Evolutionary conservation across 2,888 invertebrate genomes (phyloP), one percentile per base, ranked within the genome.

Genomic region (Ichneumon xanthorius): DNA sequence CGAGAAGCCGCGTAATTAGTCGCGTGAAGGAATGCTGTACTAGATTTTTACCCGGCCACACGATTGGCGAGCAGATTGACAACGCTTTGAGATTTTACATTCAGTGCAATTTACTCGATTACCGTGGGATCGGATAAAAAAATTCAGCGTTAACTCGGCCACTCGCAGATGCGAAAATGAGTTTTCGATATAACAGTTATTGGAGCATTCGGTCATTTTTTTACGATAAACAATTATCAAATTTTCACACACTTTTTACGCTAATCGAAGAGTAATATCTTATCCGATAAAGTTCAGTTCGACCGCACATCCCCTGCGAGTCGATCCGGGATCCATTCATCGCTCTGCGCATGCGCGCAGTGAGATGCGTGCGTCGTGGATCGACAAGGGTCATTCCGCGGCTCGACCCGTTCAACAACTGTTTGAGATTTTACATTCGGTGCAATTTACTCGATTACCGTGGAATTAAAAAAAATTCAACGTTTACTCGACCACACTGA

Each of bases 131-230:
- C 22, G 9, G 16, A 16, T 2, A 55, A 22, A 22, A 53, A 65
- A 33, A 22, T 45, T 50, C n/a, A 55, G 26, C 30, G 22, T 9
- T 33, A 40, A 58, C 19, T 30, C n/a, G 58, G 16, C 67, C 26
- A 76, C 76, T 81, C 14, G 37, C 26, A 16, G 70, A 70, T 53
- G n/a, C 50, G 16, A 16, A 48, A 50, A 63, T 75, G n/a, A 30
- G 33, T 33, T 61, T 4, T 22, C 0, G 11, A 22, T 9, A 4
- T 30, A n/a, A n/a, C n/a, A n/a, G n/a, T n/a, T n/a, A n/a, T n/a
- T n/a, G n/a, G n/a, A n/a, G n/a, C n/a, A n/a, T n/a, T n/a, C n/a
- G n/a, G n/a, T n/a, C n/a, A n/a, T n/a, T n/a, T n/a, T n/a, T n/a
- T n/a, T n/a, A n/a, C n/a, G n/a, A n/a, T n/a, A n/a, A n/a, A 26